phyloP scores from a whole-genome alignment of 2,888 invertebrate species.

The Eupithecia dodoneata region DNA sequence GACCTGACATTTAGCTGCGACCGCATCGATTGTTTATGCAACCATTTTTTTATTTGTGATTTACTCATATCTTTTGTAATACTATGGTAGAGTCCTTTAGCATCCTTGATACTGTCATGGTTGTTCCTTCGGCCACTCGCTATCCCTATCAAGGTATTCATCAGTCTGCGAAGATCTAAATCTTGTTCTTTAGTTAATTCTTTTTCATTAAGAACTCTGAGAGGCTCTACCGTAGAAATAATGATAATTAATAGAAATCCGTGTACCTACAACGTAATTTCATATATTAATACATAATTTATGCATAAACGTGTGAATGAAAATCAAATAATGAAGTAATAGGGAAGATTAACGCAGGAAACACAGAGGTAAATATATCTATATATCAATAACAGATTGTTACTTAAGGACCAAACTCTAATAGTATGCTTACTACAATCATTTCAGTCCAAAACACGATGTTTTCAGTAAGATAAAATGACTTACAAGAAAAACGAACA shows the following conservation, averaged over 20 bases:
- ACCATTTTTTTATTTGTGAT: conserved; percentile 14
- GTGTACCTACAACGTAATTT: conserved; percentile 17
- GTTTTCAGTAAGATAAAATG: background rate
- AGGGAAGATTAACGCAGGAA: background rate
- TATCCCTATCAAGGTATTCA: conserved; percentile 10
- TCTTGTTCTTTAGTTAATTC: conserved; percentile 2
- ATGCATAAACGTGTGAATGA: background rate
- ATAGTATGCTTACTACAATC: conserved; percentile 13
- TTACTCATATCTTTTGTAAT: conserved; percentile 26
- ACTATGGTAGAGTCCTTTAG: conserved; percentile 17
- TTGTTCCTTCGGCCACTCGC: conserved; percentile 14
- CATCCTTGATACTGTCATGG: background rate
- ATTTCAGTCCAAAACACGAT: conserved; percentile 5
- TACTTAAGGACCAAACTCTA: background rate
- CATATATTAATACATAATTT: background rate
- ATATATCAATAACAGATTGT: background rate
- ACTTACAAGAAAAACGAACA: background rate
- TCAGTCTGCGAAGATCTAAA: conserved; percentile 6
- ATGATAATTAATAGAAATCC: conserved; percentile 21
- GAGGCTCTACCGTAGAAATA: conserved; percentile 17
- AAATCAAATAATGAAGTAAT: background rate
- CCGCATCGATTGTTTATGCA: conserved; percentile 2
- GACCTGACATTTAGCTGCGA: background rate
- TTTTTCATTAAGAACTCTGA: conserved; percentile 15
- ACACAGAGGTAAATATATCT: background rate